These are phyloP conservation scores for Drosophila putrida DNA, from an alignment of 2,888 invertebrate species.

Conservation along the genomic window DNA sequence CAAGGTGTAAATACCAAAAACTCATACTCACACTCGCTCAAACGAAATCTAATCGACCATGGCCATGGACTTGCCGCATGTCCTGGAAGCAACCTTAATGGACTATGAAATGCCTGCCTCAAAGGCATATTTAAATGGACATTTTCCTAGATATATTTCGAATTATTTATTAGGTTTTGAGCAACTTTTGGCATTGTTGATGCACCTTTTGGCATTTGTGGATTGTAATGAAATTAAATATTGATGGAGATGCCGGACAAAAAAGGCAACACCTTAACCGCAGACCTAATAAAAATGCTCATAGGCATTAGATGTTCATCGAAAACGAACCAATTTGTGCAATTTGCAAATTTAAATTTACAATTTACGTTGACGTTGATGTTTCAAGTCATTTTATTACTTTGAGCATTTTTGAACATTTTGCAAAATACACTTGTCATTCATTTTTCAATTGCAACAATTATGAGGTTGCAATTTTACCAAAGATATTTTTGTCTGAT, in stretches of 20 bases:
- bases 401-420: slow-evolving; percentile 67
- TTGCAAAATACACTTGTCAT: slow-evolving; percentile 62
- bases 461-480: slow-evolving; percentile 47
- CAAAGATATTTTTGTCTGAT: slow-evolving; percentile 44
- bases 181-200: slow-evolving; percentile 59
- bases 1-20: slow-evolving; percentile 56
- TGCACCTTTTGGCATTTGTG: slow-evolving; percentile 62
- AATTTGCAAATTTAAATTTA: slow-evolving; percentile 29
- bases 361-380: slow-evolving; percentile 29
- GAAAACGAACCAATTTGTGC: slow-evolving; percentile 46
- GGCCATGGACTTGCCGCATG: slow-evolving; percentile 7
- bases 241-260: slow-evolving; percentile 52
- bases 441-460: slow-evolving; percentile 74
- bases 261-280: slow-evolving; percentile 37
- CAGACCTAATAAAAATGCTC: slow-evolving; percentile 68
- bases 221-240: slow-evolving; percentile 78
- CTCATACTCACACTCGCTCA: slow-evolving; percentile 1
- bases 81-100: slow-evolving; percentile 40
- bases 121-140: slow-evolving; percentile 49
- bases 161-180: slow-evolving; percentile 68
- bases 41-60: not conserved
- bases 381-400: slow-evolving; percentile 59
- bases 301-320: slow-evolving; percentile 45
- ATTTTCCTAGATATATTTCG: slow-evolving; percentile 47
- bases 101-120: slow-evolving; percentile 33